Evolutionary conservation across 30 jellyfish, hydroid and myxozoan species (phyloP), one percentile per base, ranked within the genome.

Genomic region (Euphysa ruthae): DNA sequence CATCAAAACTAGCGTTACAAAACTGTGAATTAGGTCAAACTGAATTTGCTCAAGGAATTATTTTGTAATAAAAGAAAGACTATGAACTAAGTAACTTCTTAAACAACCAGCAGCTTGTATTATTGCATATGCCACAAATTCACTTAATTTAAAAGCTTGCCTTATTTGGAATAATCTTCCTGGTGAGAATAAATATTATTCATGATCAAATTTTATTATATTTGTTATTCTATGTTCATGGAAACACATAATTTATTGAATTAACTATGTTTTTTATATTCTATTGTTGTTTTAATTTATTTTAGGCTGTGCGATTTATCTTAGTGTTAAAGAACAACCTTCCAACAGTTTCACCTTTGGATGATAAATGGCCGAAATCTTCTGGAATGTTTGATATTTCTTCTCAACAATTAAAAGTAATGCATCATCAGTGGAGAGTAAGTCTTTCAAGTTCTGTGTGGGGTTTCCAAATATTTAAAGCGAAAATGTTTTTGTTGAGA

Each of bases 341-440:
- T 30, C 97, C 97, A 8, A 61, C 94, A 34, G 25, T 38, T 12
- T 87, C 97, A 25, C 97, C 97, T 1, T 33, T 80, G 75, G 97
- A 87, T 58, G 43, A 27, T 6, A 61, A 55, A 5, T 87, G 97
- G 97, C 92, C 94, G 13, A 49, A 55, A 23, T 61, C 76, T 32
- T 66, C 92, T 24, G 82, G 61, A 49, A 58, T 87, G 82, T 87
- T 78, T 57, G 42, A 58, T 1, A 75, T 62, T n/a, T 68, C 94
- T 8, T 87, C 97, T 22, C 70, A 64, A 32, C 66, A 57, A 14
- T 62, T 87, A 68, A 57, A 69, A 52, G 55, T 29, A 23, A 60
- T 87, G 23, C 92, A 87, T 22, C 97, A 87, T 35, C 83, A 77
- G 12, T 87, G 97, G 97, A 65, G 97, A 77, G 97, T 87, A 24